Evolutionary conservation across 2,797 vertebrate species (phyloP).

Genomic region (Lutjanus argentimaculatus): DNA sequence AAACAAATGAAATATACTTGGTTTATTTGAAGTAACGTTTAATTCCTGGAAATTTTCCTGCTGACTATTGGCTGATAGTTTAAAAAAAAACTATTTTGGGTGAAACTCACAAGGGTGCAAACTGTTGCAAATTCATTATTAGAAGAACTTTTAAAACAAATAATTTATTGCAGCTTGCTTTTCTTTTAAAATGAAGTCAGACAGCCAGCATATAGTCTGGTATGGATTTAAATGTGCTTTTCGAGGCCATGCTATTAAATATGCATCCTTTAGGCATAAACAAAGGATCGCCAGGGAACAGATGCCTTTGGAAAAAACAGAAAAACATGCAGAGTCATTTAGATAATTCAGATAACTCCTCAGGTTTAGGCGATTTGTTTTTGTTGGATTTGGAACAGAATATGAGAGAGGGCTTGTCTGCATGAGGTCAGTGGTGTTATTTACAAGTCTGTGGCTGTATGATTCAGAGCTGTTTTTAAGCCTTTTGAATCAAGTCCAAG

Average conservation of each 20-base stretch:
- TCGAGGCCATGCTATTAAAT: constrained; percentile 12
- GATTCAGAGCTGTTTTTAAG: not conserved
- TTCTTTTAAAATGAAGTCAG: constrained; percentile 10
- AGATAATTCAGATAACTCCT: constrained; percentile 21
- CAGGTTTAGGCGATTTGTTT: not conserved
- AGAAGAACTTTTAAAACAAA: not conserved
- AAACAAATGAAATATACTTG: constrained; percentile 14
- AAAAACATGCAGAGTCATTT: constrained; percentile 41
- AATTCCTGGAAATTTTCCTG: not conserved
- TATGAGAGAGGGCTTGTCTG: constrained; percentile 6
- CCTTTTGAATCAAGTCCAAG: not conserved
- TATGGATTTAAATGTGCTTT: constrained; percentile 21
- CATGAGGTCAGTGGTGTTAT: constrained; percentile 9
- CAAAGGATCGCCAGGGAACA: constrained; percentile 22
- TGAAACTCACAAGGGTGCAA: not conserved
- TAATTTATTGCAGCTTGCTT: constrained; percentile 9
- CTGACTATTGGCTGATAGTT: not conserved
- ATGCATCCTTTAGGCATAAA: constrained; percentile 39
- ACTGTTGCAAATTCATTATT: constrained; percentile 12
- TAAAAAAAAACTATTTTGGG: not conserved
- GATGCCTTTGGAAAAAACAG: not conserved
- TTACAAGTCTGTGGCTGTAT: not conserved
- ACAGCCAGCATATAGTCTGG: not conserved
- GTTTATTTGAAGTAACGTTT: constrained; percentile 16
- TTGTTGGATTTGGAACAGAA: constrained; percentile 20